Percentiles rank a stretch among this genome's conserved stretches.
These are phyloP conservation scores for Meloidogyne exigua DNA, from an alignment of 1,140 invertebrate species.

Conservation along the genomic window DNA sequence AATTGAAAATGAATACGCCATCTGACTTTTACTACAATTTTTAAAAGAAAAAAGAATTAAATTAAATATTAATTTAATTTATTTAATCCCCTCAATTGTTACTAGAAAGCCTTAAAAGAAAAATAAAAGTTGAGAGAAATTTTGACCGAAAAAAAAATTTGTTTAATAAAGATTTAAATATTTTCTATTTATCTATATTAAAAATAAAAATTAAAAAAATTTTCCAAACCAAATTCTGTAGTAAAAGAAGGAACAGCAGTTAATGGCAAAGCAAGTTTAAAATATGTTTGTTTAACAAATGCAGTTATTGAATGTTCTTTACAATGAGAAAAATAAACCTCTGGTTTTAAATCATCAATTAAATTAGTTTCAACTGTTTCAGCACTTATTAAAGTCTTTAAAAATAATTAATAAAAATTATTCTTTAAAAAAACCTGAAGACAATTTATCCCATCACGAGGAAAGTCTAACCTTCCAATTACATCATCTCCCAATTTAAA, in stretches of 20 bases:
- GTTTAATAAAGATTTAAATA: too few relatives aligned
- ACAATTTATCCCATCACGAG: conserved; percentile 42
- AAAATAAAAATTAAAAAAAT: background rate
- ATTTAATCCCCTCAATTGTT: too few relatives aligned
- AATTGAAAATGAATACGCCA: conserved; percentile 63
- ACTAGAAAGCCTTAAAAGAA: too few relatives aligned
- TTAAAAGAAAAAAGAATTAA: conserved; percentile 14
- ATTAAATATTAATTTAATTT: background rate
- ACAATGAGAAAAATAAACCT: conserved; percentile 25
- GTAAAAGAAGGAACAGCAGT: conserved; percentile 52
- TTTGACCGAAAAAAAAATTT: too few relatives aligned
- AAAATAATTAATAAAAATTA: background rate
- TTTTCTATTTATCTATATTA: too few relatives aligned
- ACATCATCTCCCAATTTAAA: conserved; percentile 61
- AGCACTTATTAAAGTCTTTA: conserved; percentile 41
- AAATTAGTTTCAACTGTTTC: conserved; percentile 51
- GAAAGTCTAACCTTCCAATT: conserved; percentile 42
- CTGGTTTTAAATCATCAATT: conserved; percentile 21
- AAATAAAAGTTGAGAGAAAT: too few relatives aligned
- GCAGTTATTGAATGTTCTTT: conserved; percentile 43
- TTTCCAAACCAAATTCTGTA: conserved; percentile 46
- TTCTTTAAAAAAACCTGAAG: conserved; percentile 39
- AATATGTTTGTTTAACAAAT: conserved; percentile 49
- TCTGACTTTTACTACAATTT: conserved; percentile 58
- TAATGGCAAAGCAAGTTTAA: conserved; percentile 55